Base-by-base conservation (phyloP, 1,140 invertebrate genomes). In the Matsumurasca onukii region DNA sequence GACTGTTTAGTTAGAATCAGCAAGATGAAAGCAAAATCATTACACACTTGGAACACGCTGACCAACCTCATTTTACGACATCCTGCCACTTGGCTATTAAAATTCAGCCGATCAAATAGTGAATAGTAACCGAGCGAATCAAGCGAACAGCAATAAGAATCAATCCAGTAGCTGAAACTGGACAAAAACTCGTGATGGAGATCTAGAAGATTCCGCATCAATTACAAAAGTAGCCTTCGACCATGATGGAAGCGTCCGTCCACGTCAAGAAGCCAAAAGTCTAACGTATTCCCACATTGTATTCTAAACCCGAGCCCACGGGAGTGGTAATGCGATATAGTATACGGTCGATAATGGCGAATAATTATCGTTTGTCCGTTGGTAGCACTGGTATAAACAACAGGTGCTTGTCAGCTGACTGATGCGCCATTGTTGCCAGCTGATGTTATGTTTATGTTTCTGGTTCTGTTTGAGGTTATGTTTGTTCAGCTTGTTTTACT, bases 301-400 rank as follows among this genome's bases (percentile, higher is more conserved):
- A 59, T 59, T 59, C 55, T 12, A 27, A 13, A 9, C 25, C 24
- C 13, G 24, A 59, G 55, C 55, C 55, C 24, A 59, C 55, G n/a
- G n/a, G 55, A 27, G 55, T 59, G 55, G 24, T 59, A 59, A 59
- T 59, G 55, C 24, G 55, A 59, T 27, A 59, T 59, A 59, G 55
- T 59, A 59, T 59, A 59, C 55, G 55, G 55, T 27, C 55, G 15
- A 27, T 59, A 59, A 59, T 59, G 55, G 55, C 24, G 55, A 59
- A 59, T 59, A 59, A 59, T 59, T 59, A 59, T 59, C 55, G 55
- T 59, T 59, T 59, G 55, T 59, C 55, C 12, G 55, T 59, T 59
- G 55, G 55, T 59, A 59, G 55, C 55, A 59, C 3, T 59, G 55
- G 55, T 27, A 59, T 59, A 59, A 59, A 59, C 49, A 52, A 52